phyloP scores from a whole-genome alignment of 2,113 vertebrate species.

The Silurus asotus region DNA sequence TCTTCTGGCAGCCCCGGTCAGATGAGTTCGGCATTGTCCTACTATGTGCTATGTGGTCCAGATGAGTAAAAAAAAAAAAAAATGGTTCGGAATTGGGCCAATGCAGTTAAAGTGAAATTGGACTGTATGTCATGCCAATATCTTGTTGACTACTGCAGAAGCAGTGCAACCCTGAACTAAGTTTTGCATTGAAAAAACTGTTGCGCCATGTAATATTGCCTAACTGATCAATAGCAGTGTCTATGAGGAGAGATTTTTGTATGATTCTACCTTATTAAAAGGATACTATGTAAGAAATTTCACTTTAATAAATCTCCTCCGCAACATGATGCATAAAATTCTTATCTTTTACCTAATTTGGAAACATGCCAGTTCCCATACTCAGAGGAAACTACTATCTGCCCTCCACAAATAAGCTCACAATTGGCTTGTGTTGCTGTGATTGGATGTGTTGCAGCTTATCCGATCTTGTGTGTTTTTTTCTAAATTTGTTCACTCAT shows the following conservation, averaged over 20 bases:
- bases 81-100: background rate
- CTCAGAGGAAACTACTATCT: background rate
- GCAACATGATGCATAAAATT: background rate
- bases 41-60: constrained; percentile 6
- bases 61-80: background rate
- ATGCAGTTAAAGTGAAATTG: constrained; percentile 1
- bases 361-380: background rate
- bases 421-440: background rate
- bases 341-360: background rate
- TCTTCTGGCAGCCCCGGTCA: background rate
- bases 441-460: background rate
- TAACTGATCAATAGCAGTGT: constrained; percentile 10
- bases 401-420: background rate
- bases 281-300: background rate
- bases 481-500: background rate
- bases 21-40: background rate
- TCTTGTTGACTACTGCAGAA: constrained; percentile 3
- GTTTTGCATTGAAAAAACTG: constrained; percentile 1
- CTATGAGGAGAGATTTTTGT: background rate
- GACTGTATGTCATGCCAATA: background rate
- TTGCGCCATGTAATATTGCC: constrained; percentile 7
- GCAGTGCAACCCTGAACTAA: background rate
- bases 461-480: background rate
- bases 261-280: background rate
- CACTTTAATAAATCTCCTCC: background rate